These are phyloP conservation scores for Harpagifer antarcticus DNA, from an alignment of 2,797 vertebrate genomes.

Conservation along the genomic window DNA sequence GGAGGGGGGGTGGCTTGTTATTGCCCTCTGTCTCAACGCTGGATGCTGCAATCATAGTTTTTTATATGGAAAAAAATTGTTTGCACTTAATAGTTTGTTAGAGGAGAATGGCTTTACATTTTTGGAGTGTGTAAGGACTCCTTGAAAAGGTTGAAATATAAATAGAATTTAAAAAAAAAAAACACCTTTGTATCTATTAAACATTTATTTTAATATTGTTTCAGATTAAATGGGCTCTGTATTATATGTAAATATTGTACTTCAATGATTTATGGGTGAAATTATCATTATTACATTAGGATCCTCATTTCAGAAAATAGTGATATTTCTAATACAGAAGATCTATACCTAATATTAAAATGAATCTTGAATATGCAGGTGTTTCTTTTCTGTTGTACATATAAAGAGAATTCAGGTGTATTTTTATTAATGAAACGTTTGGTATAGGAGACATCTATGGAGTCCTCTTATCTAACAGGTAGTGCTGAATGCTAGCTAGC, in stretches of 20 bases:
- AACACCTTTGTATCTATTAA: conserved; percentile 90
- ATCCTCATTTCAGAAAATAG: conserved; percentile 88
- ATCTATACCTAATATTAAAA: conserved; percentile 89
- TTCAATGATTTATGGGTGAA: conserved; percentile 85
- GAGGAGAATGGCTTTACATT: conserved; percentile 89
- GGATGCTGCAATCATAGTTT: conserved; percentile 91
- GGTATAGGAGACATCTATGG: conserved; percentile 81
- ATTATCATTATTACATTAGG: conserved; percentile 84
- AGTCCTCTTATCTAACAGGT: conserved; percentile 78
- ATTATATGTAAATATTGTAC: conserved; percentile 91
- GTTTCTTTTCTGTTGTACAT: conserved; percentile 87
- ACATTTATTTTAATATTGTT: conserved; percentile 94
- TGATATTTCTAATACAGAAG: conserved; percentile 93
- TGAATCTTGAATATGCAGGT: conserved; percentile 89
- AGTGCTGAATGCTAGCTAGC: conserved; percentile 75
- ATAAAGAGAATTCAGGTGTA: conserved; percentile 86
- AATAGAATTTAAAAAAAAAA: conserved; percentile 72
- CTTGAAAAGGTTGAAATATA: conserved; percentile 83
- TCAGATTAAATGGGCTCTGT: conserved; percentile 87
- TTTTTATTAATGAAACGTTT: conserved; percentile 84
- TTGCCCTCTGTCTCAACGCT: conserved; percentile 89
- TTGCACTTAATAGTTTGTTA: conserved; percentile 96
- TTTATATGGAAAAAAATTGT: conserved; percentile 85
- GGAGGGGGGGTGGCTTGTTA: conserved; percentile 79
- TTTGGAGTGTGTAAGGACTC: conserved; percentile 83